A percentile compares a stretch with the other conserved stretches of the same genome.
Evolutionary conservation across 2,113 vertebrate species (phyloP).

Genomic region (Brachyhypopomus occidentalis): DNA sequence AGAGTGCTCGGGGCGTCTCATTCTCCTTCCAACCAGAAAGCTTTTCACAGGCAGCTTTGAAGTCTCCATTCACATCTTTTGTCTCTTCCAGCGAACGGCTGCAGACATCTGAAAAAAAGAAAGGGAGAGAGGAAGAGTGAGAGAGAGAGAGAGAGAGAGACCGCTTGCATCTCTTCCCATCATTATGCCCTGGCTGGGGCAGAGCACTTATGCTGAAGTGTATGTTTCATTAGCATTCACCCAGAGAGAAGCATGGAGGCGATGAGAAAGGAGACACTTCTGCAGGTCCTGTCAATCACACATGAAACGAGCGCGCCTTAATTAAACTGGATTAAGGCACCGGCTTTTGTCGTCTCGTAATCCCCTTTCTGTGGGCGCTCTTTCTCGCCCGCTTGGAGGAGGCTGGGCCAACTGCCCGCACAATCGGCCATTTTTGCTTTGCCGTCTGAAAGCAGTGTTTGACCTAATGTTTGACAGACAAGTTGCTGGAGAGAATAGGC

Average conservation of each 20-base stretch:
- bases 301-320: constrained; percentile 59
- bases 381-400: constrained; percentile 54
- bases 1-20: constrained; percentile 28
- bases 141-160: constrained; percentile 9
- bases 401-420: constrained; percentile 1
- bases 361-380: constrained; percentile 61
- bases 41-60: constrained; percentile 74
- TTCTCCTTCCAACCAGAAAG: constrained; percentile 37
- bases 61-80: constrained; percentile 77
- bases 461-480: constrained; percentile 80
- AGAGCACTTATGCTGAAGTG: constrained; percentile 41
- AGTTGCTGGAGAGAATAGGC: constrained; percentile 71
- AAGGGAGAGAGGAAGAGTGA: not conserved
- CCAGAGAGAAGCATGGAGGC: constrained; percentile 51
- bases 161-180: constrained; percentile 37
- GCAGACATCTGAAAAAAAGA: constrained; percentile 64
- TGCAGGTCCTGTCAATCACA: constrained; percentile 75
- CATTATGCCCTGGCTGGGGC: constrained; percentile 11
- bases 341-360: constrained; percentile 65
- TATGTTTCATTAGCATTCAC: constrained; percentile 46
- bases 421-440: constrained; percentile 3
- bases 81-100: constrained; percentile 74
- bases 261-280: constrained; percentile 69
- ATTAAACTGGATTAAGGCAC: constrained; percentile 75
- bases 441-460: constrained; percentile 68